A percentile compares a stretch with the other conserved stretches of the same genome.
These are phyloP conservation scores for Ophiodon elongatus DNA, from an alignment of 2,113 vertebrate genomes.

Conservation along the genomic window DNA sequence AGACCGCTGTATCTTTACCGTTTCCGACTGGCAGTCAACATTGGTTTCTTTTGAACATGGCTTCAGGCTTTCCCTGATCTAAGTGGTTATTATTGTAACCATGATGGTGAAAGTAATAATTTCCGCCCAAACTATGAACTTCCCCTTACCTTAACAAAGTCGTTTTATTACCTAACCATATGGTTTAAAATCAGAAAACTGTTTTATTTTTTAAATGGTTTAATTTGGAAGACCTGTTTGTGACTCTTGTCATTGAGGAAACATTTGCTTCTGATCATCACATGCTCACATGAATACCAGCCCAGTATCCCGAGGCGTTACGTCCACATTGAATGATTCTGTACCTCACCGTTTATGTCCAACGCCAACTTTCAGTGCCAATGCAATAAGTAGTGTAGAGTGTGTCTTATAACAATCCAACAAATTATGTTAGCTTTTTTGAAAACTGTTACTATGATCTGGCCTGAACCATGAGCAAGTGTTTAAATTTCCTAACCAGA, in stretches of 20 bases:
- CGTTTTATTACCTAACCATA: not conserved
- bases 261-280: not conserved
- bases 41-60: not conserved
- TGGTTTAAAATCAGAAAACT: not conserved
- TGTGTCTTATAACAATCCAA: not conserved
- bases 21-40: not conserved
- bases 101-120: not conserved
- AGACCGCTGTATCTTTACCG: not conserved
- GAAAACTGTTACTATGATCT: not conserved
- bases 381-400: not conserved
- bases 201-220: not conserved
- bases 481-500: not conserved
- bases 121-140: not conserved
- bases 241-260: not conserved
- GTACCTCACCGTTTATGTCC: not conserved
- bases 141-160: not conserved
- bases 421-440: not conserved
- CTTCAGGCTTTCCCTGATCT: not conserved
- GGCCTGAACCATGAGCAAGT: not conserved
- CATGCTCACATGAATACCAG: constrained; percentile 6
- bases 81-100: not conserved
- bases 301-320: not conserved
- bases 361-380: not conserved
- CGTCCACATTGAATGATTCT: not conserved
- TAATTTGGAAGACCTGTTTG: not conserved